Conservation (phyloP, 35 echinoderm and acorn worm genomes). For the Apostichopus japonicus region DNA sequence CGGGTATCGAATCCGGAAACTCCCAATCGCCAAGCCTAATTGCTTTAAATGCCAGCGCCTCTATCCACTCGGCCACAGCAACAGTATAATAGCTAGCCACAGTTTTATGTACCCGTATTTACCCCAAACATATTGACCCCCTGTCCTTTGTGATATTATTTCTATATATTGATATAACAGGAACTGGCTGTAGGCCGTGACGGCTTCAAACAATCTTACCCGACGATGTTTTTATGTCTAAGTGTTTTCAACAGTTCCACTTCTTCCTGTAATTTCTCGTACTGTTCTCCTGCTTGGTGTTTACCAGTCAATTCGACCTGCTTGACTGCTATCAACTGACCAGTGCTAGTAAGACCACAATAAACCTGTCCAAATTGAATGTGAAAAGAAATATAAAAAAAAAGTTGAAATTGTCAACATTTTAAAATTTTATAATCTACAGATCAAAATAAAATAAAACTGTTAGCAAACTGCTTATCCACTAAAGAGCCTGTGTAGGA, state of each 20-base stretch:
- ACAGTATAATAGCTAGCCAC: neutral
- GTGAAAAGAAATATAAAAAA: neutral
- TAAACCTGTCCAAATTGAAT: conserved; percentile 67
- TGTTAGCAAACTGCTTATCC: too few species aligned
- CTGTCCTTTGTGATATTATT: too few species aligned
- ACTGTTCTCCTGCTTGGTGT: conserved; percentile 83
- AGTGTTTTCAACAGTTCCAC: conserved; percentile 92
- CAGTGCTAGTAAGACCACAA: conserved; percentile 90
- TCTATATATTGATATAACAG: too few species aligned
- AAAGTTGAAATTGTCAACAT: neutral
- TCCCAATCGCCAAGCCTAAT: too few species aligned
- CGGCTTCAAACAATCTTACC: conserved; percentile 57
- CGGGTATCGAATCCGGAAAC: too few species aligned
- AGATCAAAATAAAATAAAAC: too few species aligned
- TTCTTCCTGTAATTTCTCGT: conserved; percentile 94
- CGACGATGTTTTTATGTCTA: conserved; percentile 90
- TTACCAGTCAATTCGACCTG: conserved; percentile 89
- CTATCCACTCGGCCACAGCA: too few species aligned
- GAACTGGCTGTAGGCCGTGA: too few species aligned
- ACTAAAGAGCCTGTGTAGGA: too few species aligned
- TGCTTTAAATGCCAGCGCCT: neutral
- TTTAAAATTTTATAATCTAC: too few species aligned
- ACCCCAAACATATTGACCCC: too few species aligned
- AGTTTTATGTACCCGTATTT: neutral
- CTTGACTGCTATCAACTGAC: conserved; percentile 85